phyloP scores from a whole-genome alignment of 2,113 vertebrate species.

The Ameiurus melas region DNA sequence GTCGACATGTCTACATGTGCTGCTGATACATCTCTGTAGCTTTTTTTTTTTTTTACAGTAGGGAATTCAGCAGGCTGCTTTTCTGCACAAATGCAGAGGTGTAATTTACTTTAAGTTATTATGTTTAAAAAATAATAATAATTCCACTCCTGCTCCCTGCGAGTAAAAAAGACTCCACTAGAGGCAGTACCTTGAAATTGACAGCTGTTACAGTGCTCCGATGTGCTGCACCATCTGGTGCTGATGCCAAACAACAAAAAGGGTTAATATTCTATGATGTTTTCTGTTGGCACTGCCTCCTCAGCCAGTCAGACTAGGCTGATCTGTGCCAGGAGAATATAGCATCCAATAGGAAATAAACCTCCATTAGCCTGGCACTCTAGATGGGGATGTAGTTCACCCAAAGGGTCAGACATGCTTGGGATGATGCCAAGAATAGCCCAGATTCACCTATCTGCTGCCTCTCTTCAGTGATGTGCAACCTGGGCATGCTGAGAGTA shows the following conservation, averaged over 20 bases:
- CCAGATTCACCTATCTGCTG: slow-evolving; percentile 51
- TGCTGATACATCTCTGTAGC: slow-evolving; percentile 63
- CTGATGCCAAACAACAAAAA: slow-evolving; percentile 77
- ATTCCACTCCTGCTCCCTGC: slow-evolving; percentile 66
- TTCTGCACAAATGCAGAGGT: slow-evolving; percentile 62
- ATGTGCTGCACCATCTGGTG: slow-evolving; percentile 75
- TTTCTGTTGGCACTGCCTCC: slow-evolving; percentile 72
- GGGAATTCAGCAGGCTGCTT: slow-evolving; percentile 40
- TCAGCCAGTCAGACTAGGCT: slow-evolving; percentile 66
- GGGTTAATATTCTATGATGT: slow-evolving; percentile 84
- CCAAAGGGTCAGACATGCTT: slow-evolving; percentile 74
- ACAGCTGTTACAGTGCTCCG: slow-evolving; percentile 78
- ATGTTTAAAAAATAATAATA: slow-evolving; percentile 64
- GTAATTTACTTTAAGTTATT: slow-evolving; percentile 72
- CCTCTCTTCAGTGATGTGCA: slow-evolving; percentile 10
- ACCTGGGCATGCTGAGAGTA: slow-evolving; percentile 24
- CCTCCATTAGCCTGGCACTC: slow-evolving; percentile 70
- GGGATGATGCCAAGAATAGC: slow-evolving; percentile 70
- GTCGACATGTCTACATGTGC: slow-evolving; percentile 22
- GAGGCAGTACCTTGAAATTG: slow-evolving; percentile 79
- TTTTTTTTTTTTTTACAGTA: slow-evolving; percentile 56
- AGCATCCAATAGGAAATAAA: slow-evolving; percentile 71
- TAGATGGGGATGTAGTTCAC: slow-evolving; percentile 74
- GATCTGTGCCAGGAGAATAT: slow-evolving; percentile 69
- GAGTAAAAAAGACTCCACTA: slow-evolving; percentile 68